Evolutionary conservation across 2,797 vertebrate species (phyloP), one percentile per base, ranked within the genome.

Genomic region (Eulemur coronatus): DNA sequence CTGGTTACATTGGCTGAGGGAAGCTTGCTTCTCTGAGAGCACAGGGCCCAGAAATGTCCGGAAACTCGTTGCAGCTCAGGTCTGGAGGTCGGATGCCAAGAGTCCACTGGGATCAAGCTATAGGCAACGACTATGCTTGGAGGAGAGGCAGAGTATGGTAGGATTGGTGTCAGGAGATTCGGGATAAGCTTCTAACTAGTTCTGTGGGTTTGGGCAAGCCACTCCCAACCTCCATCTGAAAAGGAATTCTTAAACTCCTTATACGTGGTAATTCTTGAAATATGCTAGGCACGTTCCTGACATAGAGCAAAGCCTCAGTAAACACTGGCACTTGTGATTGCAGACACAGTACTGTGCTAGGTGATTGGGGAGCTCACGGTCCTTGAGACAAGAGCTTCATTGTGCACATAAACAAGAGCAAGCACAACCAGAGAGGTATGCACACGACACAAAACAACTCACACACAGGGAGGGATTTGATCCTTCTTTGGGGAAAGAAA

Each of bases 291-390:
- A 14, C 20, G 14, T 67, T 95, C 28, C 22, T 7, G 26, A 33
- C 15, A 73, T n/a, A 38, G 1, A 18, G 9, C 73, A 67, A 57
- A 59, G 80, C 26, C 12, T 61, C 26, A 26, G 7, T 67, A 57
- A 33, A 59, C 10, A 5, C 7, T 33, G 22, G 5, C 5, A 5
- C 11, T 63, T 2, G 0, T 0, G 26, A n/a, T 17, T 86, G 3
- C 8, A 4, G 35, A 41, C 18, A 26, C 0, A 8, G 17, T 20
- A 17, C 18, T 35, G 1, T 3, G 12, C 10, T 55, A 33, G 38
- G 17, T 84, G 57, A 43, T 0, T 24, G 26, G 5, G 46, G 15
- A 13, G 4, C 22, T 48, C 5, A 33, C 18, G 30, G 70, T n/a
- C n/a, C 30, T 46, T 3, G 17, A 78, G 26, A 46, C 69, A 75